These are phyloP conservation scores for Virgularia gustaviana DNA, from an alignment of 92 coral and sea anemone genomes.

Conservation along the genomic window DNA sequence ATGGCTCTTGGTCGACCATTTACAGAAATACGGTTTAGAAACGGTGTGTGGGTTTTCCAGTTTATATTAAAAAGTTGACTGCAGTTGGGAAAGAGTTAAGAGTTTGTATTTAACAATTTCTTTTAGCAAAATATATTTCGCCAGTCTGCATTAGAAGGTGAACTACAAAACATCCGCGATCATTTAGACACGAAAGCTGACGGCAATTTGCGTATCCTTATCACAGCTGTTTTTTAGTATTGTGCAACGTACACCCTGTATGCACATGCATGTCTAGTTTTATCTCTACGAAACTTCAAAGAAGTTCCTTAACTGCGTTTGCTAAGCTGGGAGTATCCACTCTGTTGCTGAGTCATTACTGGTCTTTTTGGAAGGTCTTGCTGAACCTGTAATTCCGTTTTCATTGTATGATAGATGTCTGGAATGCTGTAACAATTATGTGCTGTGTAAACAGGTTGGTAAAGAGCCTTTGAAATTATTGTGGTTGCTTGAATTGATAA, in stretches of 20 bases:
- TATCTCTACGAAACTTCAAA: too few species aligned
- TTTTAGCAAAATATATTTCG: slow-evolving; percentile 65
- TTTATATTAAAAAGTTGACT: too few species aligned
- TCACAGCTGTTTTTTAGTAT: too few species aligned
- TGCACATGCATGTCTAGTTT: too few species aligned
- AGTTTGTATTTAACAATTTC: slow-evolving; percentile 10
- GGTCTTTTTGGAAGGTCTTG: slow-evolving; percentile 83
- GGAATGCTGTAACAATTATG: slow-evolving; percentile 84
- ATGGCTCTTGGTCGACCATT: slow-evolving; percentile 94
- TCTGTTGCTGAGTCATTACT: slow-evolving; percentile 89
- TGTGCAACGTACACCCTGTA: too few species aligned
- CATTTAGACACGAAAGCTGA: slow-evolving; percentile 80
- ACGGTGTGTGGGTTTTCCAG: slow-evolving; percentile 56
- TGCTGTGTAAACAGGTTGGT: slow-evolving; percentile 94
- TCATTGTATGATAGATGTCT: slow-evolving; percentile 68
- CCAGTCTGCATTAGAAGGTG: slow-evolving; percentile 78
- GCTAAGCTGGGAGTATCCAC: slow-evolving; percentile 86
- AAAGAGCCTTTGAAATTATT: too few species aligned
- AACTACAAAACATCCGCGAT: slow-evolving; percentile 70
- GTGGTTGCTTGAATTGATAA: too few species aligned
- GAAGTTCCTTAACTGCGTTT: slow-evolving; percentile 41
- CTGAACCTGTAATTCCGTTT: slow-evolving; percentile 90
- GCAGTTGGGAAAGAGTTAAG: too few species aligned
- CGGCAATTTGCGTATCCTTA: slow-evolving; percentile 94
- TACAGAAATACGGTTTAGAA: slow-evolving; percentile 70